Evolutionary conservation across 2,113 vertebrate species (phyloP).

Genomic region (Xiphophorus hellerii): DNA sequence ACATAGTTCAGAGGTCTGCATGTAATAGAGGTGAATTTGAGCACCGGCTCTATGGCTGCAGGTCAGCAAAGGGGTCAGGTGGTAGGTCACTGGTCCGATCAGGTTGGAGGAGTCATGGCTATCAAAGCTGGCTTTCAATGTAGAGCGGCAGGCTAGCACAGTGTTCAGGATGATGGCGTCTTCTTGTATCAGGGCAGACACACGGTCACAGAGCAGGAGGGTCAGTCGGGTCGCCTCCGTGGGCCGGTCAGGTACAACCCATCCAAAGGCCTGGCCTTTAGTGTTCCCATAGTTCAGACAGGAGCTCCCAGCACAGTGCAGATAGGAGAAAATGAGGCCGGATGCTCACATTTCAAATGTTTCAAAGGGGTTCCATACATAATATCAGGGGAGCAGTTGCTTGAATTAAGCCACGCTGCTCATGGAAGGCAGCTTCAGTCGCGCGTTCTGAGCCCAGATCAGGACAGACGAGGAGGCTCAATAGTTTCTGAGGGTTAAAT

Average conservation of each 20-base stretch:
- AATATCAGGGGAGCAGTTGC: conserved; percentile 55
- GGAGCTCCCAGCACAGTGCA: conserved; percentile 64
- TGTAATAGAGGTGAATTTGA: conserved; percentile 67
- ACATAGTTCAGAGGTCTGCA: conserved; percentile 71
- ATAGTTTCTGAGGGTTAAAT: conserved; percentile 53
- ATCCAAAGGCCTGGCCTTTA: conserved; percentile 62
- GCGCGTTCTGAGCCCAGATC: conserved; percentile 44
- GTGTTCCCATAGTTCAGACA: conserved; percentile 64
- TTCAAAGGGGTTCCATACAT: conserved; percentile 60
- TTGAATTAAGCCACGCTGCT: conserved; percentile 48
- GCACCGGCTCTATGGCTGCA: conserved; percentile 73
- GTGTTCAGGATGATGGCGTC: conserved; percentile 75
- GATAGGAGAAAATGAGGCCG: conserved; percentile 48
- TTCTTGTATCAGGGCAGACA: conserved; percentile 70
- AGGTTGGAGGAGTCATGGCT: conserved; percentile 71
- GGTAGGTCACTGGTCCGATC: conserved; percentile 64
- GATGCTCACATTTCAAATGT: conserved; percentile 66
- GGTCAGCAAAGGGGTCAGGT: conserved; percentile 38
- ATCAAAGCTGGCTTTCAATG: conserved; percentile 74
- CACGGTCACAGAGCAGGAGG: conserved; percentile 49
- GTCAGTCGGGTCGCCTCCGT: conserved; percentile 26
- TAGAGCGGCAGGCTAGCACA: conserved; percentile 74
- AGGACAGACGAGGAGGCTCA: conserved; percentile 53
- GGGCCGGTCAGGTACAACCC: conserved; percentile 51
- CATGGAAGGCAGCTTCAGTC: conserved; percentile 47